Evolutionary conservation across 2,113 vertebrate genomes (phyloP).

Genomic region (Python bivittatus): DNA sequence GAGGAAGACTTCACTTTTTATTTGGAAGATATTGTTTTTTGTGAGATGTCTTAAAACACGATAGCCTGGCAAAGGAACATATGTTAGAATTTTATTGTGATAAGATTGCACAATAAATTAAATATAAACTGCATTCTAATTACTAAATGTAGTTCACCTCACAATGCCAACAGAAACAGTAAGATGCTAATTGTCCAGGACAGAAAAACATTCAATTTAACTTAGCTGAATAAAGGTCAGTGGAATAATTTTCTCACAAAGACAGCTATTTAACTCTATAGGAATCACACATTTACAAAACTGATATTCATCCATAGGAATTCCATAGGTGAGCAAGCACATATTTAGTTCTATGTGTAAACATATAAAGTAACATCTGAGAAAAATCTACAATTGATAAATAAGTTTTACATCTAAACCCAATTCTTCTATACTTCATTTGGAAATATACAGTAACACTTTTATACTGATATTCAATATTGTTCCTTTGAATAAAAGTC

Average conservation of each 20-base stretch:
- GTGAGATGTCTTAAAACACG: not conserved
- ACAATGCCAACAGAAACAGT: not conserved
- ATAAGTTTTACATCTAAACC: not conserved
- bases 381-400: not conserved
- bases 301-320: not conserved
- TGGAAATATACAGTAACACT: not conserved
- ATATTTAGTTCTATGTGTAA: not conserved
- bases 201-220: not conserved
- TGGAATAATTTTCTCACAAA: not conserved
- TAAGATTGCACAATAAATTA: not conserved
- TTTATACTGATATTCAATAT: not conserved
- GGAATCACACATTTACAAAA: not conserved
- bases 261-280: not conserved
- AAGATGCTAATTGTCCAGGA: not conserved
- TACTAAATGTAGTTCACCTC: not conserved
- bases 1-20: not conserved
- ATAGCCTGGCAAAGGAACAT: not conserved
- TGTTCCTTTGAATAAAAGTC: not conserved
- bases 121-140: not conserved
- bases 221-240: not conserved
- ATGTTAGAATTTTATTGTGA: not conserved
- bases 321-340: not conserved
- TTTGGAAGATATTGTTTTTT: not conserved
- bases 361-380: not conserved
- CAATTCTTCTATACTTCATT: not conserved